These are phyloP conservation scores for Pongo abelii DNA, from an alignment of 2,113 vertebrate genomes.

Conservation along the genomic window DNA sequence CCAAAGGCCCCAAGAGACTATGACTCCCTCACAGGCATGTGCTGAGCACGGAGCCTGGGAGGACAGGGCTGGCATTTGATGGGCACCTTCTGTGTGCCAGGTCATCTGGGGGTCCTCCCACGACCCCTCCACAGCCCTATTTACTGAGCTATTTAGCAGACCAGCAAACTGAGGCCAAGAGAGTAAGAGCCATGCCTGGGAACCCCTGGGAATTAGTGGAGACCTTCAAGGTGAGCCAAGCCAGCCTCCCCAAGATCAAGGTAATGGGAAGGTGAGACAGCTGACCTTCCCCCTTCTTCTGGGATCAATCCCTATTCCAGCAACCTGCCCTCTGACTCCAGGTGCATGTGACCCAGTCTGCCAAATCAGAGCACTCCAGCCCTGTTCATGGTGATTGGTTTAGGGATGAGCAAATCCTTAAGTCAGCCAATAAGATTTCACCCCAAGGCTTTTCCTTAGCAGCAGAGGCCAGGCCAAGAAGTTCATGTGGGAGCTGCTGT, in stretches of 20 bases:
- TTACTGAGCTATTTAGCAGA: background rate
- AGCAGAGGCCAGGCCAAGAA: background rate
- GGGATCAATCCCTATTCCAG: background rate
- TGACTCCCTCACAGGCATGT: background rate
- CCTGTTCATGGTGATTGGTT: background rate
- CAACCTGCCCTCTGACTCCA: background rate
- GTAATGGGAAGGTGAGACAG: background rate
- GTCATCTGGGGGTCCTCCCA: background rate
- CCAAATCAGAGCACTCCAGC: background rate
- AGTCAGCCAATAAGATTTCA: background rate
- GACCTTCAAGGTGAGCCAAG: background rate
- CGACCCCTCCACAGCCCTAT: background rate
- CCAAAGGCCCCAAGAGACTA: rapidly evolving
- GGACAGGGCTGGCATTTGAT: background rate
- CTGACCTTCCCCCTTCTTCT: background rate
- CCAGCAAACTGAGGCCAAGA: background rate
- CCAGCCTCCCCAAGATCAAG: background rate
- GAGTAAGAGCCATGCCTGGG: too few relatives aligned
- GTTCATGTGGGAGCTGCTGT: background rate
- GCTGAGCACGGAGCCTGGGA: background rate
- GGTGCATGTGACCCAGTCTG: background rate
- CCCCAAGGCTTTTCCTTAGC: background rate
- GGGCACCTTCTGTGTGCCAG: background rate
- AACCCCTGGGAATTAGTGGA: background rate
- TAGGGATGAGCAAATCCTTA: background rate